These are phyloP conservation scores for Drosophila albomicans DNA, from an alignment of 1,140 invertebrate species.

Conservation along the genomic window DNA sequence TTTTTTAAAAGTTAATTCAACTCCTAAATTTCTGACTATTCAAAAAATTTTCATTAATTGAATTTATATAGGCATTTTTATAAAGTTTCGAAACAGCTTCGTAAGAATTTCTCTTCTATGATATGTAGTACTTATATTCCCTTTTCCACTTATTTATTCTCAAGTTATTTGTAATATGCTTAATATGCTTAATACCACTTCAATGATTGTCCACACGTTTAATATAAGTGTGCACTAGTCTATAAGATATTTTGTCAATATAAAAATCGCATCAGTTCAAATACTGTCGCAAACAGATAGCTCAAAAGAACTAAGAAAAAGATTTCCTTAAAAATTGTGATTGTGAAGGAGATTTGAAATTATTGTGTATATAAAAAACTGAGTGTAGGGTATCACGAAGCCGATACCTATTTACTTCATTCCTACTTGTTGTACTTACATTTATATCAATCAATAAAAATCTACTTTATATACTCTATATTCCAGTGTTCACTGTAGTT, in stretches of 20 bases:
- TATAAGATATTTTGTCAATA: background rate
- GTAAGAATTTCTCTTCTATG: too few species aligned
- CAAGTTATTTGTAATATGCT: background rate
- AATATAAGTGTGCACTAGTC: background rate
- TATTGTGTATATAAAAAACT: conserved; percentile 3
- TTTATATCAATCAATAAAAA: conserved; percentile 11
- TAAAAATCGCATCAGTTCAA: background rate
- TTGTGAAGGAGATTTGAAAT: background rate
- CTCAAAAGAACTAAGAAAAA: too few species aligned
- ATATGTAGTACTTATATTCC: too few species aligned
- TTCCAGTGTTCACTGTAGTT: background rate
- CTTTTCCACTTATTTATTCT: background rate
- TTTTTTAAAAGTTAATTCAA: too few species aligned
- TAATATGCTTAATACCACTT: background rate
- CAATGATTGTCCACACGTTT: background rate
- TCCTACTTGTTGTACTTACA: background rate
- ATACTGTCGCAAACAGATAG: too few species aligned
- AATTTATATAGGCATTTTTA: too few species aligned
- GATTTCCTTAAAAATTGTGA: background rate
- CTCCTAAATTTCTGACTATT: too few species aligned
- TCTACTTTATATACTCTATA: conserved; percentile 13
- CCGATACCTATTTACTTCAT: background rate
- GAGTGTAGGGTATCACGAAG: background rate
- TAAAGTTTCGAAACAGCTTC: too few species aligned
- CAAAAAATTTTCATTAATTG: too few species aligned